Conservation (phyloP, 2,113 vertebrate genomes). For the Chaenocephalus aceratus region DNA sequence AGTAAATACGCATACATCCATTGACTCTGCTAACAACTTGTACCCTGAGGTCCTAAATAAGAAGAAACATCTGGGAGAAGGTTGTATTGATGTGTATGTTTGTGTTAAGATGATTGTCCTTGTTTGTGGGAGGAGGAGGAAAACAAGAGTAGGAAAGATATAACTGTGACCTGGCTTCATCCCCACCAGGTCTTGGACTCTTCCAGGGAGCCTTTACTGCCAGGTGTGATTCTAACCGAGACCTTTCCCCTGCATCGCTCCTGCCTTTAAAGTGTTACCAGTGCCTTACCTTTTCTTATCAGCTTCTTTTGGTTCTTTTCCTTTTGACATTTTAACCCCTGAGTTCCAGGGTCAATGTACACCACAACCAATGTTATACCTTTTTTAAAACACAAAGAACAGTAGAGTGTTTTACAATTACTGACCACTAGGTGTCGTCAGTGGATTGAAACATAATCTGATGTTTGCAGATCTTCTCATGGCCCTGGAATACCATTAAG, state of each 20-base stretch:
- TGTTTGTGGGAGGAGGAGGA: background rate
- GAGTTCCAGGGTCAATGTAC: conserved; percentile 60
- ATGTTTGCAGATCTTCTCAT: background rate
- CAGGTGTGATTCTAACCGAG: conserved; percentile 83
- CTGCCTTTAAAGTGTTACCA: conserved; percentile 30
- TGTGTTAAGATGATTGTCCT: background rate
- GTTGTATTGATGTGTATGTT: background rate
- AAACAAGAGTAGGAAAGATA: background rate
- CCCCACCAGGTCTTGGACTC: conserved; percentile 89
- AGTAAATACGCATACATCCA: background rate
- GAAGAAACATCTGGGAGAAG: background rate
- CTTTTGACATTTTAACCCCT: conserved; percentile 43
- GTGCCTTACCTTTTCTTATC: conserved; percentile 25
- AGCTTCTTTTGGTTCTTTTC: conserved; percentile 23
- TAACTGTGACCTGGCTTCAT: conserved; percentile 75
- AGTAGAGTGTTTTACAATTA: conserved; percentile 13
- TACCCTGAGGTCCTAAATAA: background rate
- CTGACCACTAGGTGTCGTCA: conserved; percentile 68
- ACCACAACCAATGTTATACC: background rate
- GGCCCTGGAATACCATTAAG: conserved; percentile 65
- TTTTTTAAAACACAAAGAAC: conserved; percentile 3
- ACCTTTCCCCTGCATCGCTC: conserved; percentile 28
- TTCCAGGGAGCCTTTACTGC: conserved; percentile 87
- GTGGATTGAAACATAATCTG: conserved; percentile 28
- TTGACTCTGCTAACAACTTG: background rate